Conservation (phyloP, 2,888 invertebrate species). For the Epinotia ramella region DNA sequence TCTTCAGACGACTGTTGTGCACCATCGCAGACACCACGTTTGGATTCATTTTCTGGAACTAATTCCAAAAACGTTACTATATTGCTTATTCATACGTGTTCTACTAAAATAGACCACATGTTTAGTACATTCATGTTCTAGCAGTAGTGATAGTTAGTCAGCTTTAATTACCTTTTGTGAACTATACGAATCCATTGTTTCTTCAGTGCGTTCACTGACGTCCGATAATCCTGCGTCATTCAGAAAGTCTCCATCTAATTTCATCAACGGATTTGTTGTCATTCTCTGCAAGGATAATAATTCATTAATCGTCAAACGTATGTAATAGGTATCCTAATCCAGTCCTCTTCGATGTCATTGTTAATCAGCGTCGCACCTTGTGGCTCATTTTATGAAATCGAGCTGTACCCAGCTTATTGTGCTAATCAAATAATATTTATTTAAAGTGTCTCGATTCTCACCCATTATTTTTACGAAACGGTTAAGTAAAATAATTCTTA, state of each 20-base stretch:
- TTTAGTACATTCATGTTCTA: background rate
- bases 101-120: too few relatives aligned
- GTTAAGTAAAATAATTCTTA: too few relatives aligned
- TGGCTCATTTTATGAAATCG: too few relatives aligned
- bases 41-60: constrained; percentile 75
- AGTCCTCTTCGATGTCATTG: background rate
- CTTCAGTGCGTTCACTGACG: constrained; percentile 74
- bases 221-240: constrained; percentile 75
- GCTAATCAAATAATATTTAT: too few relatives aligned
- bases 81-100: too few relatives aligned
- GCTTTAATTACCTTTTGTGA: constrained; percentile 64
- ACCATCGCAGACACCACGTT: constrained; percentile 78
- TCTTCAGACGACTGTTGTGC: constrained; percentile 71
- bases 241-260: constrained; percentile 69
- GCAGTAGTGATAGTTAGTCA: background rate
- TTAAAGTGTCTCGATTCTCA: too few relatives aligned
- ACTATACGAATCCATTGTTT: constrained; percentile 70
- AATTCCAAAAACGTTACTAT: constrained; percentile 33
- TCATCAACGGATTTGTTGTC: constrained; percentile 77
- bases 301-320: background rate
- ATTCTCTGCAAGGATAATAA: constrained; percentile 65
- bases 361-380: background rate
- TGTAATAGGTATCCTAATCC: background rate
- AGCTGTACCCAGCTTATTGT: too few relatives aligned
- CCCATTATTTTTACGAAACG: too few relatives aligned